A percentile compares a stretch with the other conserved stretches of the same genome.
Conservation (phyloP, 1,140 invertebrate genomes). For the Chrysomallon squamiferum region DNA sequence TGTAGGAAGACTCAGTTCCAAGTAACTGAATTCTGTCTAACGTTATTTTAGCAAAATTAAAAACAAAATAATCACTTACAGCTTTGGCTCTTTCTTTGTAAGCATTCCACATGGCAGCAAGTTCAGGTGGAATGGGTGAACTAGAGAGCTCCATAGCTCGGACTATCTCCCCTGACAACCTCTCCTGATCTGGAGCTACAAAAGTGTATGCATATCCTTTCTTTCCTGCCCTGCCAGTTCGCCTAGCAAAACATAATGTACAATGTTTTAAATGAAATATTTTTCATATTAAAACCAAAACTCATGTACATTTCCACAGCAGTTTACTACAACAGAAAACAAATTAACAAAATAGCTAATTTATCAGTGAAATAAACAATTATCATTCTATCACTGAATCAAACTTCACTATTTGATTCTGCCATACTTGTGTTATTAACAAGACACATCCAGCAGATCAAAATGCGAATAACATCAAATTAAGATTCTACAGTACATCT, state of each 20-base stretch:
- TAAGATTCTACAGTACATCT: no score
- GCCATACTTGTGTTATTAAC: no score
- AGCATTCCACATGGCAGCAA: slow-evolving; percentile 83
- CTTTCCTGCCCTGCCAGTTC: slow-evolving; percentile 88
- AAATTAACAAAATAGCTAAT: background rate
- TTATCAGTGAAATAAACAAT: no score
- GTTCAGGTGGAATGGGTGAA: slow-evolving; percentile 75
- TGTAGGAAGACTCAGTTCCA: no score
- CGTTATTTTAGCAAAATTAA: no score
- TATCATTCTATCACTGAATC: no score
- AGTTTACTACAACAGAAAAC: background rate
- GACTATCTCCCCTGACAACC: slow-evolving; percentile 91
- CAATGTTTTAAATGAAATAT: no score
- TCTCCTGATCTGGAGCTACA: slow-evolving; percentile 91
- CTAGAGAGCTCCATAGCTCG: slow-evolving; percentile 87
- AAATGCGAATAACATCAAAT: no score
- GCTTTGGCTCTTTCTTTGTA: slow-evolving; percentile 89
- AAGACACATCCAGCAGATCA: no score
- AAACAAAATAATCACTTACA: slow-evolving; percentile 73
- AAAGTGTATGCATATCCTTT: slow-evolving; percentile 97
- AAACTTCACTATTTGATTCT: no score
- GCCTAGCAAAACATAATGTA: slow-evolving; percentile 59
- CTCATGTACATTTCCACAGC: background rate
- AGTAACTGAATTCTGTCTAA: no score
- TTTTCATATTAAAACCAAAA: background rate